These are phyloP conservation scores for Manacus vitellinus DNA, from an alignment of 2,113 vertebrate species.

Conservation along the genomic window DNA sequence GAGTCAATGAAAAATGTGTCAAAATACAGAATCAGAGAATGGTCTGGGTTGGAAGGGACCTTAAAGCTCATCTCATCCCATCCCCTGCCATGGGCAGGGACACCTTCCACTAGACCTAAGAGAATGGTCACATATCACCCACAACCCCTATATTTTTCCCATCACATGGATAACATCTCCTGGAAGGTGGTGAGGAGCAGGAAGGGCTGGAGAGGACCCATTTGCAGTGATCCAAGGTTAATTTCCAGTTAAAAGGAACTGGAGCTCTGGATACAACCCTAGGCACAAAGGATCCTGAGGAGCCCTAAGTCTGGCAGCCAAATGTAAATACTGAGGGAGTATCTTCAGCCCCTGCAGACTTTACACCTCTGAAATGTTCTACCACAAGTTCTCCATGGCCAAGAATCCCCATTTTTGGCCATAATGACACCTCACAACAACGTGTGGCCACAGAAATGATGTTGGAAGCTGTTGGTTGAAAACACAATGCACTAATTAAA, in stretches of 20 bases:
- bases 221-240: neutral
- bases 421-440: neutral
- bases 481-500: neutral
- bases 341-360: neutral
- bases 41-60: neutral
- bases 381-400: neutral
- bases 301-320: neutral
- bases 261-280: neutral
- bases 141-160: neutral
- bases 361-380: neutral
- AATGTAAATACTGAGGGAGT: neutral
- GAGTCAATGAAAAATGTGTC: neutral
- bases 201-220: neutral
- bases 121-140: neutral
- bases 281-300: neutral
- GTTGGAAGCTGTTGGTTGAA: neutral
- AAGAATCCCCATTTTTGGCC: neutral
- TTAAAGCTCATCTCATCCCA: accelerated
- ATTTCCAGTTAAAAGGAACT: neutral
- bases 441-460: neutral
- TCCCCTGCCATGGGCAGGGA: neutral
- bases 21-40: neutral
- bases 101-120: neutral
- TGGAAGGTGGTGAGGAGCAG: neutral
- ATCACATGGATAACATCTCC: neutral